phyloP scores from a whole-genome alignment of 1,140 invertebrate species.

The Cotesia glomerata region DNA sequence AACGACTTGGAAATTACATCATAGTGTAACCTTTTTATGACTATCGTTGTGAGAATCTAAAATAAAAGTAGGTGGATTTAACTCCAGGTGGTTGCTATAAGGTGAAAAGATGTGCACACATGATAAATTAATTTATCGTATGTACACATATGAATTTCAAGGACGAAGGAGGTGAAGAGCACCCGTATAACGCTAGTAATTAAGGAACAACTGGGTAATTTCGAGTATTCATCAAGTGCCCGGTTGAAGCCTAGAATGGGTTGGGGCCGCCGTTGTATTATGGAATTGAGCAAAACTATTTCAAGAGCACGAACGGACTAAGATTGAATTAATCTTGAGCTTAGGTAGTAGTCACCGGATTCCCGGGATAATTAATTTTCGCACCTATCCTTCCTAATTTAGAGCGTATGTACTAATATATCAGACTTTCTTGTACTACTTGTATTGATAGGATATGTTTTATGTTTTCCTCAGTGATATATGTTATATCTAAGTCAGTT shows the following conservation, averaged over 20 bases:
- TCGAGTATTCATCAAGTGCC: conserved; percentile 28
- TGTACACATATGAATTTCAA: not conserved
- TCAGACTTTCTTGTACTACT: conserved; percentile 3
- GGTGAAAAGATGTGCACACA: conserved; percentile 11
- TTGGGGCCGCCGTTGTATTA: conserved; percentile 13
- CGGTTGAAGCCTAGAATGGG: conserved; percentile 8
- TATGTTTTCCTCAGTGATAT: too few relatives aligned
- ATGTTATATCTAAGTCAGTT: too few relatives aligned
- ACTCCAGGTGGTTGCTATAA: not conserved
- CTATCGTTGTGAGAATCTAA: not conserved
- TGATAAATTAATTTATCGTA: conserved; percentile 20
- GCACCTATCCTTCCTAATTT: conserved; percentile 46
- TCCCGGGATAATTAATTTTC: conserved; percentile 49
- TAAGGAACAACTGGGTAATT: conserved; percentile 27
- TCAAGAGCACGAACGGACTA: conserved; percentile 24
- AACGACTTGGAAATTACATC: not conserved
- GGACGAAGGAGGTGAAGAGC: not conserved
- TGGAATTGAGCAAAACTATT: not conserved
- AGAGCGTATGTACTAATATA: conserved; percentile 28
- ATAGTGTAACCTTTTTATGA: not conserved
- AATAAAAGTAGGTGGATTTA: not conserved
- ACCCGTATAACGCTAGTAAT: conserved; percentile 12
- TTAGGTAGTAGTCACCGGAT: conserved; percentile 33
- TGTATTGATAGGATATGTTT: not conserved
- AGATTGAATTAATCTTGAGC: conserved; percentile 41